Evolutionary conservation across 2,113 vertebrate genomes (phyloP), one percentile per base, ranked within the genome.

Genomic region (Platysteira castanea): DNA sequence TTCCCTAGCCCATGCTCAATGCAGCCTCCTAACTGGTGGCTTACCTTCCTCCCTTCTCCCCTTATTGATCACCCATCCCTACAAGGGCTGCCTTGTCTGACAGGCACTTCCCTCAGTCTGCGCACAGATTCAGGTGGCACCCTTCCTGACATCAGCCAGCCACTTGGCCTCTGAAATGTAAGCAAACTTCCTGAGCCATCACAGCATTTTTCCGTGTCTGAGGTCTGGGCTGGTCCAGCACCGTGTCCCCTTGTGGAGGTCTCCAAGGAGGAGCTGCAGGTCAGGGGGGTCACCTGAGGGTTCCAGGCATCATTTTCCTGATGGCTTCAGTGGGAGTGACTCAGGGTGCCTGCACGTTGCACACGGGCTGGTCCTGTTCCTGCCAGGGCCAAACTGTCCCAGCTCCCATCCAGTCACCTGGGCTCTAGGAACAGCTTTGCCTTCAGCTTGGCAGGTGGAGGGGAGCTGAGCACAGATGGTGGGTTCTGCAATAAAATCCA

Each of bases 291-390:
- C 10, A 41, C 20, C 42, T 3, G 4, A 24, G 13, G 59, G n/a
- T 50, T 75, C 3, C 2, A 44, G 31, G 18, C 11, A 35, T 33
- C 0, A 0, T 46, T 76, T 70, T 17, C 22, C 19, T 2, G 1
- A 19, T 16, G 11, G 18, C 9, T 89, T 27, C 1, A 1, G 15
- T 0, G 1, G 33, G 50, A 73, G 7, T 1, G 4, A 33, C 57
- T 22, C 1, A 2, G 47, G 24, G 12, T 53, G 50, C 21, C 27
- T 22, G 35, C 15, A 19, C 1, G 2, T 3, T 15, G 33, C 20
- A 12, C 2, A 0, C 0, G 13, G 59, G n/a, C 65, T 74, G 41
- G 10, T 50, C 30, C 41, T 52, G 60, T 37, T 79, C 41, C 39
- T 2, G 1, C 17, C 33, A 31, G 46, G 13, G 30, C 17, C 65